Evolutionary conservation across 2,113 vertebrate genomes (phyloP).

Genomic region (Mobula hypostoma): DNA sequence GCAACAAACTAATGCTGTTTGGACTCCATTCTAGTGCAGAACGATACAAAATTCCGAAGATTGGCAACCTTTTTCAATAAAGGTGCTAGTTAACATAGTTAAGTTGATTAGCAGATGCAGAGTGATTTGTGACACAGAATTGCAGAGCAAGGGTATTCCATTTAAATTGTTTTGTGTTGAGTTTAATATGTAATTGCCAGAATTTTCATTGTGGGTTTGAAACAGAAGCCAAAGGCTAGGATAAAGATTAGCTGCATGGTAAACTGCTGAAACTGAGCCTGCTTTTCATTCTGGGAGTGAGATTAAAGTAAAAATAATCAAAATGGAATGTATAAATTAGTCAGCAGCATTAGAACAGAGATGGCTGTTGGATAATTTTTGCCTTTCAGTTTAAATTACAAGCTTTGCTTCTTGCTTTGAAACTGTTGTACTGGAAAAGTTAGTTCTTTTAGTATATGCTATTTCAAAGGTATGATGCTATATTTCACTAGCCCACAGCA

Average conservation of each 20-base stretch:
- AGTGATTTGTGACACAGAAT: background rate
- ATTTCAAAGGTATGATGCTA: background rate
- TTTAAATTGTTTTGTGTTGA: conserved; percentile 18
- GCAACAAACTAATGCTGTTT: background rate
- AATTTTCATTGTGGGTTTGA: background rate
- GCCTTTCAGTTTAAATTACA: background rate
- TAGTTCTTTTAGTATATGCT: background rate
- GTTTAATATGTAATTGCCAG: background rate
- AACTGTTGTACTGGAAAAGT: background rate
- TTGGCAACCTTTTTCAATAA: background rate
- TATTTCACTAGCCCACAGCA: background rate
- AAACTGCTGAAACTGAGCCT: background rate
- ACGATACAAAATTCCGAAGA: background rate
- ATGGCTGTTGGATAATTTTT: background rate
- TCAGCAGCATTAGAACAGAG: background rate
- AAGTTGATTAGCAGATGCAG: background rate
- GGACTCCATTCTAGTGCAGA: background rate
- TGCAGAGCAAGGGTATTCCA: background rate
- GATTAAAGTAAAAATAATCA: background rate
- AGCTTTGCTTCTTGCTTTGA: background rate
- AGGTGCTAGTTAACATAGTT: background rate
- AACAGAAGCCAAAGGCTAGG: background rate
- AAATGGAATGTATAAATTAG: background rate
- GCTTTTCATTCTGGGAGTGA: background rate
- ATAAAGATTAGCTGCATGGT: background rate